phyloP scores from a whole-genome alignment of 1,140 invertebrate species.

The Heliconius hewitsoni region DNA sequence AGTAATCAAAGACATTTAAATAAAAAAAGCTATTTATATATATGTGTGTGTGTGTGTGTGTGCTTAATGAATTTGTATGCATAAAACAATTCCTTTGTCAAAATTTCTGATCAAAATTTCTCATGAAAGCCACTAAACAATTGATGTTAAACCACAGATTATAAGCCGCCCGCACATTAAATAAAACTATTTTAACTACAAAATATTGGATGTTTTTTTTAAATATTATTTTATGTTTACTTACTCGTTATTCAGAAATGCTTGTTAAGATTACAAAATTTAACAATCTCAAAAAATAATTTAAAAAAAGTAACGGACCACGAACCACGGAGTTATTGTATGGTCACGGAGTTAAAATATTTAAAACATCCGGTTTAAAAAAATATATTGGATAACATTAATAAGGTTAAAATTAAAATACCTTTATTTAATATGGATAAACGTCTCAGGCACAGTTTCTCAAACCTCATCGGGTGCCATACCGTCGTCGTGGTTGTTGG shows the following conservation, averaged over 20 bases:
- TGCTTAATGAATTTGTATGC: background rate
- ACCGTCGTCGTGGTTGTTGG: constrained; percentile 61
- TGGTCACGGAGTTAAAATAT: too few relatives aligned
- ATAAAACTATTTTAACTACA: background rate
- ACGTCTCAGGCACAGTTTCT: constrained; percentile 27
- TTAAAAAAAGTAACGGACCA: too few relatives aligned
- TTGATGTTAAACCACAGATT: background rate
- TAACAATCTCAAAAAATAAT: too few relatives aligned
- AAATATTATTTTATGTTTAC: too few relatives aligned
- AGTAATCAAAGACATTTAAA: background rate
- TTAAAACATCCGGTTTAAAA: too few relatives aligned
- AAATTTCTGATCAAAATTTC: background rate
- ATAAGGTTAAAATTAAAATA: background rate
- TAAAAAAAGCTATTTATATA: background rate
- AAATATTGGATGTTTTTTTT: too few relatives aligned
- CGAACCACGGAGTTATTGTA: too few relatives aligned
- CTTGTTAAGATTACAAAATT: too few relatives aligned
- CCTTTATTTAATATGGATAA: background rate
- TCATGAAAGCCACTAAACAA: background rate
- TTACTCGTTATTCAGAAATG: too few relatives aligned
- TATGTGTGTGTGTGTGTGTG: background rate
- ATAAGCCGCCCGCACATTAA: constrained; percentile 56
- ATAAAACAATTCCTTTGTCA: background rate
- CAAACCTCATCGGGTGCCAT: constrained; percentile 80
- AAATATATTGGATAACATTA: background rate